Base-by-base conservation (phyloP, 2,888 invertebrate species). In the Nesidiocoris tenuis region DNA sequence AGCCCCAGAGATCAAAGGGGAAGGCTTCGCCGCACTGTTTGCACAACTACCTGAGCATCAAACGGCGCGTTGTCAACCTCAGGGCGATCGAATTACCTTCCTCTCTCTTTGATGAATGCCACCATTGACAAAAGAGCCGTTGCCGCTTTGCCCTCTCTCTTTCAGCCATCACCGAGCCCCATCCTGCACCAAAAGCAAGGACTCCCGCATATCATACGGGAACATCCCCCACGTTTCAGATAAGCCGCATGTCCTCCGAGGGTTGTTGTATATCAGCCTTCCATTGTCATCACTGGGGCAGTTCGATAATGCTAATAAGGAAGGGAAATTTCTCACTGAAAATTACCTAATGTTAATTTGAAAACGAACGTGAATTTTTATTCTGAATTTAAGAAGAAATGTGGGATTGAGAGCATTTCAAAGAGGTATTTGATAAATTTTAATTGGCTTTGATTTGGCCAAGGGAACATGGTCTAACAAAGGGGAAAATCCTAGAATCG, bases 21-120 rank as follows among this genome's bases (percentile, higher is more conserved):
- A 1, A 17, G 17, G 67, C 54, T 16, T n/a, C 21, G 59, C 70
- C 70, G 57, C 70, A 70, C 54, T 70, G 70, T 70, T 70, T 70
- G 70, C 70, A 70, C 70, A 70, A 70, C 57, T 70, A 59, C 70
- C 57, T 70, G 70, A 59, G 70, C 70, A 70, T 70, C 70, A 54
- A 56, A 67, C 67, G 39, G 12, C 21, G 59, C 57, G 70, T 70
- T 70, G 70, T 59, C 70, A 70, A 59, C 59, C 59, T 70, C 70
- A 70, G 70, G 70, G 59, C 59, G 59, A 70, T 70, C 70, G 70
- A 70, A 70, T 70, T 70, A 70, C 70, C 23, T 57, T 39, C 39
- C 39, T 39, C 39, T 39, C 39, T 24, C 70, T 70, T 70, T 70
- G 70, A 70, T 59, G 70, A 24, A 59, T 59, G 59, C 59, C 61